Evolutionary conservation across 1,140 invertebrate genomes (phyloP).

Genomic region (Diprion similis): DNA sequence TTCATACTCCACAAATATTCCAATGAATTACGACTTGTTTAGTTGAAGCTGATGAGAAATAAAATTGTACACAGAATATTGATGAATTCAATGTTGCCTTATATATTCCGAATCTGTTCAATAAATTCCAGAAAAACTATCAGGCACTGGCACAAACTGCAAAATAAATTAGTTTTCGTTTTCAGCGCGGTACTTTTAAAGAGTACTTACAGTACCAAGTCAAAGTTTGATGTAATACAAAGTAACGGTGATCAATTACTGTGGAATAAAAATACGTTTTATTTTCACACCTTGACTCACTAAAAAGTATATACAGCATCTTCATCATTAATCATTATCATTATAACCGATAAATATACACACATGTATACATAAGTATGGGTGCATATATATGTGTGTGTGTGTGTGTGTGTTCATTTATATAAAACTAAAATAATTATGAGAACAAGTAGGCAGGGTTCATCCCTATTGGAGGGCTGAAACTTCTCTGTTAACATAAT

Average conservation of each 20-base stretch:
- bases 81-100: too few species aligned
- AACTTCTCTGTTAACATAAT: slow-evolving; percentile 26
- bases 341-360: slow-evolving; percentile 39
- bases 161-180: too few species aligned
- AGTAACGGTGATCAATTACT: background rate
- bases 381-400: background rate
- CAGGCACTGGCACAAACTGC: too few species aligned
- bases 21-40: too few species aligned
- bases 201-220: too few species aligned
- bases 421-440: slow-evolving; percentile 45
- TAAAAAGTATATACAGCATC: slow-evolving; percentile 62
- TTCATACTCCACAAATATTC: too few species aligned
- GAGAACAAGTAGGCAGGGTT: slow-evolving; percentile 56
- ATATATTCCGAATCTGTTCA: too few species aligned
- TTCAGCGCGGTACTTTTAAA: too few species aligned
- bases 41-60: too few species aligned
- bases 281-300: slow-evolving; percentile 61
- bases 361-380: slow-evolving; percentile 33
- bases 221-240: too few species aligned
- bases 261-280: slow-evolving; percentile 64
- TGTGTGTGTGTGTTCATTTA: slow-evolving; percentile 20
- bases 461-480: slow-evolving; percentile 51
- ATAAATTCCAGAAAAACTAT: too few species aligned
- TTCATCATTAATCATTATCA: slow-evolving; percentile 51
- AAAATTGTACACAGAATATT: too few species aligned